Percentiles rank a stretch among this genome's conserved stretches.
phyloP scores from a whole-genome alignment of 2,888 invertebrate species.

The Oxycera nigricornis region DNA sequence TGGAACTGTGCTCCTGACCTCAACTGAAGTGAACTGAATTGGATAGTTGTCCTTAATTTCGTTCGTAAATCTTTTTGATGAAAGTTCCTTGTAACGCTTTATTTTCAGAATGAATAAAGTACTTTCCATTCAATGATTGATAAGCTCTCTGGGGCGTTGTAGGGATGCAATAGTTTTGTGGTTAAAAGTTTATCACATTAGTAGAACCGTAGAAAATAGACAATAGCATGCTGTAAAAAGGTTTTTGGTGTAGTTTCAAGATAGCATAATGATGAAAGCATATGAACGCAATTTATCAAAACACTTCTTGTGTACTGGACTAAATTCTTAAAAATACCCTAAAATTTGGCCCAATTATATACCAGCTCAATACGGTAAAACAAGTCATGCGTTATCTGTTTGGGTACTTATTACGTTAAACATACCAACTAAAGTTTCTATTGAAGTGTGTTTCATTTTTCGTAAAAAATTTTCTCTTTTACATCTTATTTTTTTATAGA shows the following conservation, averaged over 20 bases:
- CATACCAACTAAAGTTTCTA: no score
- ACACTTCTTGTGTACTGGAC: no score
- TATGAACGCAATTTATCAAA: no score
- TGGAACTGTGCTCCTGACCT: not conserved
- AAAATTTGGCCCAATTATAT: no score
- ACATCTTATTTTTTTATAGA: no score
- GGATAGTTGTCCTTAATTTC: constrained; percentile 11
- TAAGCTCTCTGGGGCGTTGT: not conserved
- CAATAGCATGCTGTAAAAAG: not conserved
- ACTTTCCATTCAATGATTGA: constrained; percentile 12
- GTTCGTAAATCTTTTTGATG: not conserved
- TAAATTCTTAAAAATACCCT: no score
- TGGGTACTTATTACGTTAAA: no score
- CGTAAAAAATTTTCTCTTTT: no score
- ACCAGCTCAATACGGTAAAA: no score
- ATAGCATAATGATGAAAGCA: no score
- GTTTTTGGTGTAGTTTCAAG: not conserved
- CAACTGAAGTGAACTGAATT: not conserved
- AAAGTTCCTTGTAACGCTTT: not conserved
- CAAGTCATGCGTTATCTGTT: no score
- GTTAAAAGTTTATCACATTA: not conserved
- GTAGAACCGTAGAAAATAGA: not conserved
- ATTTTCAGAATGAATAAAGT: not conserved
- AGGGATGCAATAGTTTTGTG: constrained; percentile 24
- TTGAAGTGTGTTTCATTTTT: no score